These are phyloP conservation scores for Ardeotis arabs DNA, from an alignment of 2,113 vertebrate genomes.

Conservation along the genomic window DNA sequence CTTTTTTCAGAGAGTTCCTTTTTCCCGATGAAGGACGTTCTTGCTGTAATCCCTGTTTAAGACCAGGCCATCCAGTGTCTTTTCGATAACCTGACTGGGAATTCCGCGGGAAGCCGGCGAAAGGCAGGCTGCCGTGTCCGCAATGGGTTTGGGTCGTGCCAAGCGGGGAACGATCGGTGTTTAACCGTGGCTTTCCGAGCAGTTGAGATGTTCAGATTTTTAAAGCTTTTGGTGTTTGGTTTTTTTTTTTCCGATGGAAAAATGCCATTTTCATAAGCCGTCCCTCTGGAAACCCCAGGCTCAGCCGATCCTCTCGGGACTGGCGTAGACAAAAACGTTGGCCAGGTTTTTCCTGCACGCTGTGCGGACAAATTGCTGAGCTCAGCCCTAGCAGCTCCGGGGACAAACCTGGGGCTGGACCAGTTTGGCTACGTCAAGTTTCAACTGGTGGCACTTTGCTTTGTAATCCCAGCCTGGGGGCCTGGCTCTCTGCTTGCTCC, in stretches of 20 bases:
- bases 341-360: not conserved
- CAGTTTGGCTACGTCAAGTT: not conserved
- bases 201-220: not conserved
- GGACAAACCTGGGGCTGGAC: not conserved
- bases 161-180: rapidly evolving
- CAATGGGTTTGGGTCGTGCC: not conserved
- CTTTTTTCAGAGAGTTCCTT: not conserved
- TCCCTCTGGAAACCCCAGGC: not conserved
- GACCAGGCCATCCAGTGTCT: not conserved
- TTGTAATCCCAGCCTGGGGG: not conserved
- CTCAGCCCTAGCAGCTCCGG: not conserved
- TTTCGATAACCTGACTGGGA: not conserved
- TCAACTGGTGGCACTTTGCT: not conserved
- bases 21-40: not conserved
- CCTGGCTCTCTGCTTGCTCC: too few species aligned
- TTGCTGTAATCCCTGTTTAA: not conserved
- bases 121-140: rapidly evolving
- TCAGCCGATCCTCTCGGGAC: not conserved
- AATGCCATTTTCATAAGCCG: not conserved
- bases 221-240: not conserved
- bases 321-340: rapidly evolving
- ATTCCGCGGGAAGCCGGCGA: not conserved
- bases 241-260: not conserved
- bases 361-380: not conserved
- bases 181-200: rapidly evolving